These are phyloP conservation scores for Lacerta agilis DNA, from an alignment of 2,797 vertebrate genomes.

Conservation along the genomic window DNA sequence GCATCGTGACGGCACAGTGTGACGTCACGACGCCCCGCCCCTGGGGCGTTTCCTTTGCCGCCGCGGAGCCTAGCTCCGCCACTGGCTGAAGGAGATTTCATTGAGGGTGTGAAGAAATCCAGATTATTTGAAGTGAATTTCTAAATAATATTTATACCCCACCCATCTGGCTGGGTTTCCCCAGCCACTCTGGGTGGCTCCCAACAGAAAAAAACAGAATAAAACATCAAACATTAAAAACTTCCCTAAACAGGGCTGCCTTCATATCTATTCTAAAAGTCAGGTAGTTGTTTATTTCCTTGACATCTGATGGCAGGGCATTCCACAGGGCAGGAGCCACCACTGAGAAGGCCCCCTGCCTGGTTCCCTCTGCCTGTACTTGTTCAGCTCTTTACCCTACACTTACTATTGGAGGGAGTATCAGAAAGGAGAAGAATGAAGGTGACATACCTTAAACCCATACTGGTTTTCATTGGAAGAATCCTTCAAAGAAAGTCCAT, in stretches of 20 bases:
- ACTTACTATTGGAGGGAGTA: neutral
- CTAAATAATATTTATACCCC: neutral
- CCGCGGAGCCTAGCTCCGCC: no score
- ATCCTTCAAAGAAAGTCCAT: neutral
- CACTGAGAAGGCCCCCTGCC: no score
- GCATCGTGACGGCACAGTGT: no score
- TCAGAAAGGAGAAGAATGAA: neutral
- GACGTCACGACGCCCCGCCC: no score
- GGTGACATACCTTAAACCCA: conserved; percentile 28
- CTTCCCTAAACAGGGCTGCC: neutral
- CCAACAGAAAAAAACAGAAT: no score
- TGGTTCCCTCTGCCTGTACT: neutral
- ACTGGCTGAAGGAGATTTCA: neutral
- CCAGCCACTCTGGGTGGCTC: no score
- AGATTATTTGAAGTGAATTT: neutral
- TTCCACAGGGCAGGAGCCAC: no score
- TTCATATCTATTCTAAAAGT: neutral
- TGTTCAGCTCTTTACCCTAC: neutral
- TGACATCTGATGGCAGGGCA: no score
- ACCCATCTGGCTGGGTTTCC: no score
- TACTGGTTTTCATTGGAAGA: rapidly evolving
- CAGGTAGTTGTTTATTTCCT: no score
- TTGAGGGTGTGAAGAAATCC: neutral
- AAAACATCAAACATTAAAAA: no score
- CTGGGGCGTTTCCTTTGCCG: no score